These are phyloP conservation scores for Nasonia longicornis DNA, from an alignment of 1,140 invertebrate species.

Conservation along the genomic window DNA sequence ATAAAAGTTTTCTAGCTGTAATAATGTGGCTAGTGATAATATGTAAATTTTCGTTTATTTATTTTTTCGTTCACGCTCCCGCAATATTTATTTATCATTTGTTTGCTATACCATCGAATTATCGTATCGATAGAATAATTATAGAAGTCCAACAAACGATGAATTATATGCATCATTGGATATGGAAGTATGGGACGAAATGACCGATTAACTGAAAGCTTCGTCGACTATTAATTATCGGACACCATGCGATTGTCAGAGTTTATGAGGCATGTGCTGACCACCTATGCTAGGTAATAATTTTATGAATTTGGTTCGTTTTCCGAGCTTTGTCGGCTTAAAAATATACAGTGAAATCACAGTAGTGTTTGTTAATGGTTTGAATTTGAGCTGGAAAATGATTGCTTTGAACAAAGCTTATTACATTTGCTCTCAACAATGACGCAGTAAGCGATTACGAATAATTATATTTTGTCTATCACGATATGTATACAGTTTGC, in stretches of 20 bases:
- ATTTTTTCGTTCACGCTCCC: background rate
- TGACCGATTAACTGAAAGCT: constrained; percentile 37
- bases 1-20: background rate
- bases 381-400: background rate
- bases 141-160: background rate
- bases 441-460: no score
- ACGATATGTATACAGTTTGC: no score
- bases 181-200: constrained; percentile 7
- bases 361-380: background rate
- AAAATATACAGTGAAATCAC: background rate
- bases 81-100: background rate
- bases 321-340: constrained; percentile 17
- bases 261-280: constrained; percentile 34
- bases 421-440: background rate
- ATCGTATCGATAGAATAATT: constrained; percentile 34
- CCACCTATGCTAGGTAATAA: background rate
- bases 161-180: constrained; percentile 12
- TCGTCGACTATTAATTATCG: constrained; percentile 44
- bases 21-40: background rate
- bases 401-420: background rate
- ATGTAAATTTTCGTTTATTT: constrained; percentile 1
- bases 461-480: no score
- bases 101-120: background rate
- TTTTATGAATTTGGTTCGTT: constrained; percentile 26
- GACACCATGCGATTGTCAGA: constrained; percentile 9